Evolutionary conservation across 2,888 invertebrate species (phyloP).

Genomic region (Orthosia gracilis): DNA sequence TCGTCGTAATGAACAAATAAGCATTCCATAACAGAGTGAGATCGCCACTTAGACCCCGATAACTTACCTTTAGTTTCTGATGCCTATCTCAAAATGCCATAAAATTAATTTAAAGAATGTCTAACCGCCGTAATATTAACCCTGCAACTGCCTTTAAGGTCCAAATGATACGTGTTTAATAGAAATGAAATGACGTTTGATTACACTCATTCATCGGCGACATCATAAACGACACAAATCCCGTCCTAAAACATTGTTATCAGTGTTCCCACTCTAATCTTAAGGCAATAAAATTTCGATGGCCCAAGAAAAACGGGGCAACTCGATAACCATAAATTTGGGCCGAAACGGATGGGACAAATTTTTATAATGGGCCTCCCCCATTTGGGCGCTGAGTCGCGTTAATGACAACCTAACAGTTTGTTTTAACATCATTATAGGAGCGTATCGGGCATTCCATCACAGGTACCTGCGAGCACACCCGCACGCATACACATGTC

Average conservation of each 20-base stretch:
- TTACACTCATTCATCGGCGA: constrained; percentile 80
- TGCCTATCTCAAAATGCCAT: constrained; percentile 42
- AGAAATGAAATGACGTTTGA: constrained; percentile 69
- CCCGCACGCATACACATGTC: constrained; percentile 78
- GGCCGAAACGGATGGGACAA: constrained; percentile 90
- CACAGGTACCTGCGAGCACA: constrained; percentile 81
- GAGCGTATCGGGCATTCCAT: constrained; percentile 90
- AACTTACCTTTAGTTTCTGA: constrained; percentile 33
- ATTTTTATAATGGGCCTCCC: constrained; percentile 90
- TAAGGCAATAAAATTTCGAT: constrained; percentile 88
- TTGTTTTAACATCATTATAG: constrained; percentile 91
- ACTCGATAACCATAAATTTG: constrained; percentile 90
- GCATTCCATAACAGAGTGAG: constrained; percentile 49
- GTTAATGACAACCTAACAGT: constrained; percentile 91
- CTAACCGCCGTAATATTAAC: constrained; percentile 45
- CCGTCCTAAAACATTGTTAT: constrained; percentile 89
- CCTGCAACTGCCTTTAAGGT: constrained; percentile 46
- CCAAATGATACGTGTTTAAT: constrained; percentile 60
- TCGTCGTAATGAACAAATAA: constrained; percentile 38
- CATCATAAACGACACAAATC: constrained; percentile 82
- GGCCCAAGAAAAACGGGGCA: constrained; percentile 87
- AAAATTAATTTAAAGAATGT: constrained; percentile 52
- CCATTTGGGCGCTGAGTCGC: constrained; percentile 88
- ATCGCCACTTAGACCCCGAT: constrained; percentile 51
- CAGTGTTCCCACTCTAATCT: constrained; percentile 90